Conservation (phyloP, 1,140 invertebrate genomes). For the Oryctes rhinoceros region DNA sequence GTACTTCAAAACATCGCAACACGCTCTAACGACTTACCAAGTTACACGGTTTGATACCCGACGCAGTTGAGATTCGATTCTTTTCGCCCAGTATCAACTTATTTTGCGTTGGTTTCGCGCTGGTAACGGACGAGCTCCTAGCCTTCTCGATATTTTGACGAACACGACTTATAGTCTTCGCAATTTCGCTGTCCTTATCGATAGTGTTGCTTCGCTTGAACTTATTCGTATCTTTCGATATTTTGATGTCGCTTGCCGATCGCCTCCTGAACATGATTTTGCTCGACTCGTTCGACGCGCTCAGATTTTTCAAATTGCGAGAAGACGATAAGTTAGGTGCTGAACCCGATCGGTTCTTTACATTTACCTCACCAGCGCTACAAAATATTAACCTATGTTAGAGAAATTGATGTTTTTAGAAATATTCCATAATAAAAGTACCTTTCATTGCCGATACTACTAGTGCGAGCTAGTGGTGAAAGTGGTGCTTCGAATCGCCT, state of each 20-base stretch:
- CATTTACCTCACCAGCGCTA: neutral
- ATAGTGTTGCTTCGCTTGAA: slow-evolving; percentile 40
- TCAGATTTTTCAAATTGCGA: neutral
- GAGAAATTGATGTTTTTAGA: neutral
- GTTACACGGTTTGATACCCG: slow-evolving; percentile 30
- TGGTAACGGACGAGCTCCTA: neutral
- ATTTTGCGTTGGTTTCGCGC: neutral
- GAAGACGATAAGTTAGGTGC: slow-evolving; percentile 4
- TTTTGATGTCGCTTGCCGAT: slow-evolving; percentile 41
- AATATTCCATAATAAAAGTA: slow-evolving; percentile 2
- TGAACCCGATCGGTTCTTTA: slow-evolving; percentile 25
- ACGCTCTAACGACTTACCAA: slow-evolving; percentile 21
- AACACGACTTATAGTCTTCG: neutral
- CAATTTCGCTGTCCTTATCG: slow-evolving; percentile 32
- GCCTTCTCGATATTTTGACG: slow-evolving; percentile 3
- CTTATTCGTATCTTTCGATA: neutral
- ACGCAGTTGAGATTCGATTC: slow-evolving; percentile 5
- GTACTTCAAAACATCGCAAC: too few relatives aligned
- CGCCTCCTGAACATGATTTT: slow-evolving; percentile 34
- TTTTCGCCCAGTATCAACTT: neutral
- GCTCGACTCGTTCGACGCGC: neutral
- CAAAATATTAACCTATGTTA: neutral
- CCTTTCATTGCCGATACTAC: slow-evolving; percentile 28
- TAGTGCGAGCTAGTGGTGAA: slow-evolving; percentile 34
- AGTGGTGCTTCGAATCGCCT: slow-evolving; percentile 34